Percentiles rank a stretch among this genome's conserved stretches.
These are phyloP conservation scores for Pemphredon lugubris DNA, from an alignment of 2,888 invertebrate genomes.

Conservation along the genomic window DNA sequence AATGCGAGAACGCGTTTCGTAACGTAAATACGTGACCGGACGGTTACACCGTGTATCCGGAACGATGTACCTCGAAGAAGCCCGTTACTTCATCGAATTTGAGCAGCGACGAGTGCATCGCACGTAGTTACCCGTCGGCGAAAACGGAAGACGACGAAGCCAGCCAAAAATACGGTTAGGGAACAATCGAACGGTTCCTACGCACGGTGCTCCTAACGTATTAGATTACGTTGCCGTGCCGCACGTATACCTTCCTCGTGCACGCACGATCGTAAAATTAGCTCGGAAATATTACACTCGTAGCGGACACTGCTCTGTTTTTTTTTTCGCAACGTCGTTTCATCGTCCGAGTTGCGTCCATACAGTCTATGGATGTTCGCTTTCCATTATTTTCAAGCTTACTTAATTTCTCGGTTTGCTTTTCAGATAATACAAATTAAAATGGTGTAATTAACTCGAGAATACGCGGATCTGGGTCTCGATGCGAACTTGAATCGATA, in stretches of 20 bases:
- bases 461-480: too few species aligned
- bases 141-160: constrained; percentile 53
- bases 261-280: too few species aligned
- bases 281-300: too few species aligned
- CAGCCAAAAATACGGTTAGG: constrained; percentile 28
- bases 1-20: constrained; percentile 65
- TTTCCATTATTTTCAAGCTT: too few species aligned
- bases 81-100: constrained; percentile 52
- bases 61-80: constrained; percentile 38
- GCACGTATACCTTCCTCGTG: neutral
- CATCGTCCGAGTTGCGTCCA: too few species aligned
- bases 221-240: neutral
- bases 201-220: constrained; percentile 5
- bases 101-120: constrained; percentile 12
- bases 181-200: constrained; percentile 7
- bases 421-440: too few species aligned
- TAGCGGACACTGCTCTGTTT: too few species aligned
- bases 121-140: constrained; percentile 2
- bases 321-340: too few species aligned
- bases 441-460: too few species aligned
- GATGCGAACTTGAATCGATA: neutral
- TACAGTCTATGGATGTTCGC: too few species aligned
- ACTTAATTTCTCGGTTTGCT: too few species aligned
- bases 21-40: constrained; percentile 49
- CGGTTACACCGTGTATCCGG: constrained; percentile 27